Evolutionary conservation across 1,140 invertebrate genomes (phyloP).

Genomic region (Nomia melanderi): DNA sequence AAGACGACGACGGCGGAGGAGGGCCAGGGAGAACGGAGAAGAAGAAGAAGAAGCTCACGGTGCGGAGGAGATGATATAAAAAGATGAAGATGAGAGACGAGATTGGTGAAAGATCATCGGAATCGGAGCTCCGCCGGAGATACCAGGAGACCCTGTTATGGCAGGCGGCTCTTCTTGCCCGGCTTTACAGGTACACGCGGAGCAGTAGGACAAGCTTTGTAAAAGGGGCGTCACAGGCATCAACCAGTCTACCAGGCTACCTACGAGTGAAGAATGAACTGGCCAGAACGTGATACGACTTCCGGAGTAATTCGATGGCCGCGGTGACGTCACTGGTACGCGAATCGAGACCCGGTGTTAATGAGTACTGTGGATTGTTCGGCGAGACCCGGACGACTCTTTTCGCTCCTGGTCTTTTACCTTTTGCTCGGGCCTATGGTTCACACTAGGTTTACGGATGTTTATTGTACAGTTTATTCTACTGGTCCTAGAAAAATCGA

Average conservation of each 20-base stretch:
- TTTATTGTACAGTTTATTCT: no score
- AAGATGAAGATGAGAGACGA: constrained; percentile 49
- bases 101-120: constrained; percentile 48
- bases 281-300: constrained; percentile 46
- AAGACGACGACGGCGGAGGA: background rate
- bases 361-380: background rate
- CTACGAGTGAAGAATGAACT: constrained; percentile 56
- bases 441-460: background rate
- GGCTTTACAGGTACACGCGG: constrained; percentile 21
- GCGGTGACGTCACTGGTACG: constrained; percentile 43
- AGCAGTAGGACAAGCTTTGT: constrained; percentile 49
- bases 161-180: constrained; percentile 39
- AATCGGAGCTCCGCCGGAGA: constrained; percentile 28
- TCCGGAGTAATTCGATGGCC: constrained; percentile 32
- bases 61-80: constrained; percentile 46
- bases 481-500: no score
- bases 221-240: constrained; percentile 49
- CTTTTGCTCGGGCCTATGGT: background rate
- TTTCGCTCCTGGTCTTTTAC: background rate
- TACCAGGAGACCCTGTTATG: constrained; percentile 37
- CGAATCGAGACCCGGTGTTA: constrained; percentile 17
- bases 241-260: constrained; percentile 44
- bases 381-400: background rate
- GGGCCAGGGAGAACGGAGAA: no score
- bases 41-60: constrained; percentile 8